Conservation (phyloP, 2,797 vertebrate species). For the Luscinia luscinia region DNA sequence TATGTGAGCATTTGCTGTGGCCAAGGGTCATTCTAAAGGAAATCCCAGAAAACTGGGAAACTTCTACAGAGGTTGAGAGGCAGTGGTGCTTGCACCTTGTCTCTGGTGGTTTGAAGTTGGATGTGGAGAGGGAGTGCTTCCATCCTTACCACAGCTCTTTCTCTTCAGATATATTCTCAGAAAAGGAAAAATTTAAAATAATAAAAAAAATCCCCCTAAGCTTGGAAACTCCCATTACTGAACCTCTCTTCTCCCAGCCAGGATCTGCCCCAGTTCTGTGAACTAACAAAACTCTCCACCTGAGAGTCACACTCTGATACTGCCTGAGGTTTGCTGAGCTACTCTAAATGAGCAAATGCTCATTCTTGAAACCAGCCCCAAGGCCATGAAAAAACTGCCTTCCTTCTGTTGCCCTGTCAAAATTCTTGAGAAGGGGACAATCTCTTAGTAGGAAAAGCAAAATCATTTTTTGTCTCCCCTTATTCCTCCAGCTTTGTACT, state of each 20-base stretch:
- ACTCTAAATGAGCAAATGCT: neutral
- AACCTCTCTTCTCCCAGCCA: neutral
- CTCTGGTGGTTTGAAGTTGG: neutral
- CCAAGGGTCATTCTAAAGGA: neutral
- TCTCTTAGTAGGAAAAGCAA: neutral
- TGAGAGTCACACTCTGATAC: neutral
- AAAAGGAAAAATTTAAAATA: neutral
- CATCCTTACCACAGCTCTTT: neutral
- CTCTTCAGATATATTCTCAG: slow-evolving; percentile 3
- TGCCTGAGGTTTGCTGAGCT: neutral
- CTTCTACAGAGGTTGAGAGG: neutral
- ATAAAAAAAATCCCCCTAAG: neutral
- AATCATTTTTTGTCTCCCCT: neutral
- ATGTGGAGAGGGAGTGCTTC: neutral
- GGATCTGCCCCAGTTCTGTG: neutral
- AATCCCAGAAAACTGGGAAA: neutral
- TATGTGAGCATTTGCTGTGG: neutral
- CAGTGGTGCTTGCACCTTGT: neutral
- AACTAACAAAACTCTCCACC: neutral
- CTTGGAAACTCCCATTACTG: slow-evolving; percentile 5
- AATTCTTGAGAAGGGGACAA: neutral
- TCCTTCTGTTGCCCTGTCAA: neutral
- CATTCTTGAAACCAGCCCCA: neutral
- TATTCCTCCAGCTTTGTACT: neutral
- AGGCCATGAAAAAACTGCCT: neutral